Evolutionary conservation across 2,888 invertebrate species (phyloP).

Genomic region (Epinotia nisella): DNA sequence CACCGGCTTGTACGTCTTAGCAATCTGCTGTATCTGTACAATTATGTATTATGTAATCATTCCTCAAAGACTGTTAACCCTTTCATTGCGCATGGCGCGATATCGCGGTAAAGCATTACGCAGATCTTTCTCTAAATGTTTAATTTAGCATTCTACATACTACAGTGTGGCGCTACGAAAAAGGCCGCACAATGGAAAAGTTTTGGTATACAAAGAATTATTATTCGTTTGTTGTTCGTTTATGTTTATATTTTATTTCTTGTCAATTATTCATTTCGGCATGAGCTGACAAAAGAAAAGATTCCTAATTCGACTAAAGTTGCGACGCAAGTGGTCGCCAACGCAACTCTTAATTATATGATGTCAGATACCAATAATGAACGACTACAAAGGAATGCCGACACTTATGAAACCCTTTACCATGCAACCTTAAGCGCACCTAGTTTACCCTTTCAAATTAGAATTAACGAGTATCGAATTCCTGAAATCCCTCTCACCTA

Average conservation of each 20-base stretch:
- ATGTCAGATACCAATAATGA: slow-evolving; percentile 35
- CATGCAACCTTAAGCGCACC: background rate
- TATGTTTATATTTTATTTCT: background rate
- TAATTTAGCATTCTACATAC: background rate
- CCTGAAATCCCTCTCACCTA: slow-evolving; percentile 5
- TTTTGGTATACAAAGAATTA: too few species aligned
- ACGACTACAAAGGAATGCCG: slow-evolving; percentile 28
- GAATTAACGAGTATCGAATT: slow-evolving; percentile 7
- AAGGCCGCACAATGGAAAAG: background rate
- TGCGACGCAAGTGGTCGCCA: background rate
- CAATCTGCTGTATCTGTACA: background rate
- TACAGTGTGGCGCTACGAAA: background rate
- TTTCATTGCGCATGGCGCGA: background rate
- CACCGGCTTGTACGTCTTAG: slow-evolving; percentile 1
- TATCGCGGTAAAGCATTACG: background rate
- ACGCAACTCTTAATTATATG: slow-evolving; percentile 32
- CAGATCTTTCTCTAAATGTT: background rate
- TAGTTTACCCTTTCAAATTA: slow-evolving; percentile 10
- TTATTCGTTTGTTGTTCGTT: too few species aligned
- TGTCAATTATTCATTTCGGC: background rate
- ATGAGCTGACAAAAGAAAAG: background rate
- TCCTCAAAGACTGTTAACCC: background rate
- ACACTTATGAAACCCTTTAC: slow-evolving; percentile 32
- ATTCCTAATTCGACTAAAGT: slow-evolving; percentile 8
- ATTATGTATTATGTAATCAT: slow-evolving; percentile 2